Conservation (phyloP, 2,113 vertebrate species). For the Limnothrissa miodon region DNA sequence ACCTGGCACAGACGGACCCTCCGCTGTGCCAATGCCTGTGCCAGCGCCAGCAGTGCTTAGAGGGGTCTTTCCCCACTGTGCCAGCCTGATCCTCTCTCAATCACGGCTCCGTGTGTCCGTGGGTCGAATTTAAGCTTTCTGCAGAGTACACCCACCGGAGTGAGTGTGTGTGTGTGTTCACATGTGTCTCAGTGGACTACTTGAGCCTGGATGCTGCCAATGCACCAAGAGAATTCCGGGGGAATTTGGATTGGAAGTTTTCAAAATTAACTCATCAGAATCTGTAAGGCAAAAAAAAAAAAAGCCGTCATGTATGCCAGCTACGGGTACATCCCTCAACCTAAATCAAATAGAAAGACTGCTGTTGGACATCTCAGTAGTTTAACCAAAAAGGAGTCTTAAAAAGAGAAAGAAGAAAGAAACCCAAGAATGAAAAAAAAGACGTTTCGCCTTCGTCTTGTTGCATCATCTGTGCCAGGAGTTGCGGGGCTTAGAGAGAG, state of each 20-base stretch:
- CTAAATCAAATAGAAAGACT: background rate
- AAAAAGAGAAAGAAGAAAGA: background rate
- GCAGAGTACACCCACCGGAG: background rate
- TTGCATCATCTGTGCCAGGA: slow-evolving; percentile 46
- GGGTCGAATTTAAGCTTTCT: background rate
- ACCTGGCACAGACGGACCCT: slow-evolving; percentile 51
- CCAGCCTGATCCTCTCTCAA: background rate
- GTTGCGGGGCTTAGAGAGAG: background rate
- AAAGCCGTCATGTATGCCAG: background rate
- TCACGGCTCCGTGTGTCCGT: background rate
- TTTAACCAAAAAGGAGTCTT: background rate
- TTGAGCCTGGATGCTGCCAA: background rate
- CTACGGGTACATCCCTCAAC: background rate
- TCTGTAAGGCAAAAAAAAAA: background rate
- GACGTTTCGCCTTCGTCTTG: background rate
- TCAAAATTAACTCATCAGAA: background rate
- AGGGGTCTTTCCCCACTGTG: background rate
- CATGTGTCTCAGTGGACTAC: background rate
- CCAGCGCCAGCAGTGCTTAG: background rate
- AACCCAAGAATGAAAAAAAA: background rate
- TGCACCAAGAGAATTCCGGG: background rate
- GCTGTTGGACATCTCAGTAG: background rate
- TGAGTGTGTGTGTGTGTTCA: background rate
- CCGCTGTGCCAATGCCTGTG: background rate
- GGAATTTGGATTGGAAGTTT: background rate